Conservation (phyloP, 2,113 vertebrate genomes). For the Cercocebus atys region DNA sequence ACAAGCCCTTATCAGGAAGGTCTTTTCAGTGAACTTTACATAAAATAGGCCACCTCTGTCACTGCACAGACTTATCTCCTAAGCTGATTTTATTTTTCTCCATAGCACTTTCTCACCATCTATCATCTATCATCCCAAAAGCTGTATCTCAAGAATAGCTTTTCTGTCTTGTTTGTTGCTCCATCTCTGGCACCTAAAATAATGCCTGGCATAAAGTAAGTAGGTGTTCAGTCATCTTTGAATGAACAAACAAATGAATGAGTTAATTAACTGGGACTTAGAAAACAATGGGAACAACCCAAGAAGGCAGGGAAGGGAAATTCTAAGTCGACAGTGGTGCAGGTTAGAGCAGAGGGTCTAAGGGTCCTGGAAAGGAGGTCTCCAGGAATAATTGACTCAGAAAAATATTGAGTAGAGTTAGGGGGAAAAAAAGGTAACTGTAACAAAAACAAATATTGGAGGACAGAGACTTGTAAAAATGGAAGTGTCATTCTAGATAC, state of each 20-base stretch:
- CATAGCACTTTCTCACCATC: not conserved
- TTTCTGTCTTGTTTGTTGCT: not conserved
- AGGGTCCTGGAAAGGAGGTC: not conserved
- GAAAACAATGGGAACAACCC: not conserved
- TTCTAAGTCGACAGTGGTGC: not conserved
- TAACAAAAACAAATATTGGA: not conserved
- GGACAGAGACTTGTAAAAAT: not conserved
- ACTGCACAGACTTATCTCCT: not conserved
- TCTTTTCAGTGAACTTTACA: not conserved
- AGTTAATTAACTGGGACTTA: not conserved
- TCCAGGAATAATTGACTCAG: not conserved
- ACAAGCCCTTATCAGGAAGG: not conserved
- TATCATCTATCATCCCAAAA: not conserved
- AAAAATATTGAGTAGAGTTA: not conserved
- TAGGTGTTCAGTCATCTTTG: not conserved
- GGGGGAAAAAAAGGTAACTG: not conserved
- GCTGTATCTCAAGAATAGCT: not conserved
- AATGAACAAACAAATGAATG: not conserved
- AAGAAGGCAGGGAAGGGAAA: not conserved
- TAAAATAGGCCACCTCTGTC: not conserved
- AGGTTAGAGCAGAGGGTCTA: not conserved
- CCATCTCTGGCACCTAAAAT: not conserved
- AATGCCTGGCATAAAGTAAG: not conserved
- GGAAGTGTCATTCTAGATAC: not conserved
- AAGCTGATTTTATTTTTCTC: not conserved